Base-by-base conservation (phyloP, 2,797 vertebrate species). In the Borostomias antarcticus region DNA sequence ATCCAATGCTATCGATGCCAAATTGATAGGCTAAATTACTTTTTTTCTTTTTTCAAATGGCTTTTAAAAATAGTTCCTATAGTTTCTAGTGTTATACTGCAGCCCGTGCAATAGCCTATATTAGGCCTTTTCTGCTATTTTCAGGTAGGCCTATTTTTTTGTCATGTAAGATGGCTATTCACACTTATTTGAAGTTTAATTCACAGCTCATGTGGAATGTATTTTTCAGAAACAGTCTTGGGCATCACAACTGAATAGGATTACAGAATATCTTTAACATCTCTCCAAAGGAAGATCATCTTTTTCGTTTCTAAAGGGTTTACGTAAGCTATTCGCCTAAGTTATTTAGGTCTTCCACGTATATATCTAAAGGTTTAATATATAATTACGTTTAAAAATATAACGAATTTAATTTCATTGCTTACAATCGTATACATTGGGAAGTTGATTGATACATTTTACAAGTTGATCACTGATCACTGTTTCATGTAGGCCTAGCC, bases 141-240 rank as follows among this genome's bases (percentile, higher is more conserved):
- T 40, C 37, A 40, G 11, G 37, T 45, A 9, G 4, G 15, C 3
- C 40, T 4, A 6, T 9, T 45, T 45, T 17, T 17, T 45, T 45
- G 4, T 17, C 17, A 5, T n/a, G n/a, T 17, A n/a, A 15, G 15
- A 3, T 15, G 15, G 7, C n/a, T 45, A 45, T n/a, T 45, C 15
- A 45, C 40, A n/a, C n/a, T 45, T n/a, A 45, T 45, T 45, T 45
- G n/a, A 45, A 45, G 40, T 45, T n/a, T 4, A 45, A 45, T 45
- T 5, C 40, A 45, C 40, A 45, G 40, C n/a, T 45, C 40, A 45
- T n/a, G 4, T 17, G 15, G n/a, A n/a, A n/a, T 45, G 6, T 45
- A 3, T n/a, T 45, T 45, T 45, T 17, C 17, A 45, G n/a, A 45
- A 13, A 45, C n/a, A 15, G 15, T 15, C 15, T 4, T 45, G 40